Percentiles rank a stretch among this genome's conserved stretches.
Conservation (phyloP, 2,888 invertebrate genomes). For the Clistopyga incitator region DNA sequence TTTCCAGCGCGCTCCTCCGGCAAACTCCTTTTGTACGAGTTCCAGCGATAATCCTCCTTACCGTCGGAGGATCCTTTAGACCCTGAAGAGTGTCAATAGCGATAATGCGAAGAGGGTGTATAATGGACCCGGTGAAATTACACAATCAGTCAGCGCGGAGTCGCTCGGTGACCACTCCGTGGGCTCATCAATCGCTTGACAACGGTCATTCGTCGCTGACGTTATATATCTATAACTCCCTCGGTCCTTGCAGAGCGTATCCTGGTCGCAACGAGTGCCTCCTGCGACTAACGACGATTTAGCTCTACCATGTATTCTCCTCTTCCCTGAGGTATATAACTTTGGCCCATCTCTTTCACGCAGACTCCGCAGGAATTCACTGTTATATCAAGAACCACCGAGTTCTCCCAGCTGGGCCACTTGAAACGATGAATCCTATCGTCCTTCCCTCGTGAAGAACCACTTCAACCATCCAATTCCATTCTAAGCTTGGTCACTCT, state of each 20-base stretch:
- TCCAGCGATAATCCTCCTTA: neutral
- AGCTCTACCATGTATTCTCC: neutral
- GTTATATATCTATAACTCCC: conserved; percentile 10
- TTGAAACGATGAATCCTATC: conserved; percentile 8
- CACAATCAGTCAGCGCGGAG: conserved; percentile 23
- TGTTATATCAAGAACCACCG: conserved; percentile 15
- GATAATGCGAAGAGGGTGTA: neutral
- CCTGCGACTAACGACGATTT: conserved; percentile 36
- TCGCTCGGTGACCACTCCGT: conserved; percentile 21
- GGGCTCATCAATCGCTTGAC: conserved; percentile 14
- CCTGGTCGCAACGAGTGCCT: conserved; percentile 8
- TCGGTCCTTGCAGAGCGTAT: conserved; percentile 1
- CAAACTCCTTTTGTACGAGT: neutral
- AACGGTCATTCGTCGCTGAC: conserved; percentile 26
- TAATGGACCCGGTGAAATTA: neutral
- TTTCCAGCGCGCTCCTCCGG: neutral
- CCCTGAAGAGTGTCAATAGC: neutral
- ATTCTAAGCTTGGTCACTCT: neutral
- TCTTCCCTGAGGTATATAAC: neutral
- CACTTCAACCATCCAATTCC: neutral
- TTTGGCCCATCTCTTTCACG: neutral
- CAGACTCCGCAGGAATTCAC: conserved; percentile 5
- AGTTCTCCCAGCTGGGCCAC: conserved; percentile 26
- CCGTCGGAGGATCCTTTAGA: too few relatives aligned
- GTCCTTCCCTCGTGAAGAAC: conserved; percentile 29